Base-by-base conservation (phyloP, 1,140 invertebrate genomes). In the Drosophila azteca region DNA sequence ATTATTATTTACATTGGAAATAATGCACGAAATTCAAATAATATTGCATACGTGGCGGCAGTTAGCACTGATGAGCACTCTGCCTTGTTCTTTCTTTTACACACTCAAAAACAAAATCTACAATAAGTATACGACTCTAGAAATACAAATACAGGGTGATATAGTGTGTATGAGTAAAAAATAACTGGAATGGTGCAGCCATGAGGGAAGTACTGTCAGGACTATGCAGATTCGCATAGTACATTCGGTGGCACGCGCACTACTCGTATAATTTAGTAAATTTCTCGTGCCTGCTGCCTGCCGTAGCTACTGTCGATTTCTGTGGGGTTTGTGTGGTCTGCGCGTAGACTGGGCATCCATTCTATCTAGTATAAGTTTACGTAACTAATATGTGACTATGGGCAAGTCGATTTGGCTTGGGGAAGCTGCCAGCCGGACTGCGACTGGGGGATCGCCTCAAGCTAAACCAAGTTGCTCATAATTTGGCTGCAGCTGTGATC, bases 1-100 rank as follows among this genome's bases (percentile, higher is more conserved):
- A 85, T 85, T 85, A 85, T 85, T 85, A 85, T 85, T 85, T 85
- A 85, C 82, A 85, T 78, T 87, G 81, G 74, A 87, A 87, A 85
- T 85, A 85, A 85, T 85, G 82, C 82, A 81, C 77, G 59, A 85
- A 85, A 75, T 85, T 87, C 74, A 87, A 87, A 81, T 87, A 87
- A 87, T 85, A 81, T 87, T 85, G 82, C 77, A 77, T 70, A 84
- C 68, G 58, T 58, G 62, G 72, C 77, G 77, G 57, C 67, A 71
- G 60, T 69, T 74, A 65, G 54, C 61, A 57, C 52, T 57, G 26
- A 55, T 43, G 3, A 35, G 31, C 61, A 53, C 62, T 49, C n/a
- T n/a, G n/a, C n/a, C 52, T 35, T 35, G 45, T 43, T 65, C 13
- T 3, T 3, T 39, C 35, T 39, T 39, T 55, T 82, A 72, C 63